Evolutionary conservation across 2,888 invertebrate species (phyloP).

Genomic region (Cerastis rubricosa): DNA sequence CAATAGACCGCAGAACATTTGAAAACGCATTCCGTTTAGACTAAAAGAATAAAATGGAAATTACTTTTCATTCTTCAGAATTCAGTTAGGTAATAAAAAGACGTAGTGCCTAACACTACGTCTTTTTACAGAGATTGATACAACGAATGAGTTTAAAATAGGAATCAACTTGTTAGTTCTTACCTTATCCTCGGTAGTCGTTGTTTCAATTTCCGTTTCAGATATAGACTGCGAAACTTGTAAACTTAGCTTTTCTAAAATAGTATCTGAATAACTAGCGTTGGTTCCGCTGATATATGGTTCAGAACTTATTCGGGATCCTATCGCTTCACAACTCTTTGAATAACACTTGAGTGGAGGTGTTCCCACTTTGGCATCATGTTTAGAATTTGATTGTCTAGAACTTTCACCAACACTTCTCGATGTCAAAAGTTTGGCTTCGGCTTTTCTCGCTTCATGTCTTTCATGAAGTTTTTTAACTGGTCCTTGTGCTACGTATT

Average conservation of each 20-base stretch:
- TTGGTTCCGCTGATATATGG: constrained; percentile 72
- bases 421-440: constrained; percentile 59
- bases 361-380: constrained; percentile 83
- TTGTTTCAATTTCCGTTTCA: constrained; percentile 75
- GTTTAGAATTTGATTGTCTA: constrained; percentile 74
- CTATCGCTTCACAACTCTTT: constrained; percentile 86
- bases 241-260: constrained; percentile 80
- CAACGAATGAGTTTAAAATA: neutral
- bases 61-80: neutral
- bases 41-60: constrained; percentile 70
- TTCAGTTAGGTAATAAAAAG: neutral
- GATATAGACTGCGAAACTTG: constrained; percentile 75
- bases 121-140: too few relatives aligned
- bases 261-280: constrained; percentile 82
- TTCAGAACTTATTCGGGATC: constrained; percentile 74
- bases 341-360: constrained; percentile 79
- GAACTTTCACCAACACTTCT: constrained; percentile 79
- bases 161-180: neutral
- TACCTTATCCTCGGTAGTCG: constrained; percentile 56
- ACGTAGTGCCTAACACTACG: neutral
- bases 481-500: constrained; percentile 80
- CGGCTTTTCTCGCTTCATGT: constrained; percentile 38
- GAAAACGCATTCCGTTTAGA: constrained; percentile 74
- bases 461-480: constrained; percentile 64
- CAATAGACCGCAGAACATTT: constrained; percentile 77